phyloP scores from a whole-genome alignment of 92 coral and sea anemone genomes.

The Hydrozoanthus gracilis region DNA sequence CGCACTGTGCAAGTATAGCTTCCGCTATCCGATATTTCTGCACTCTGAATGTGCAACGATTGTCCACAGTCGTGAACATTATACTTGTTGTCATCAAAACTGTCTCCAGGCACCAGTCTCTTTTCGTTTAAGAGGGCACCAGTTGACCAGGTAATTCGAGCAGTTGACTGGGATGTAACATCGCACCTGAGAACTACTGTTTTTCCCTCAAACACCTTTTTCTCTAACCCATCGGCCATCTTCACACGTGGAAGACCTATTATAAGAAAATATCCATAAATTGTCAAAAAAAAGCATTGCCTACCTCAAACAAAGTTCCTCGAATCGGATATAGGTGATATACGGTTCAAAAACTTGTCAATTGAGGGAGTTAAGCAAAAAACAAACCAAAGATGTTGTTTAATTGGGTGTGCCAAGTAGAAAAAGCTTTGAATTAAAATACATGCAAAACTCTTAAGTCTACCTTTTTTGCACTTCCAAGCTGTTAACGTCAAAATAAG shows the following conservation, averaged over 20 bases:
- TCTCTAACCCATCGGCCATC: not conserved
- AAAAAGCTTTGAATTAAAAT: not conserved
- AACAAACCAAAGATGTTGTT: not conserved
- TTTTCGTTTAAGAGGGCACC: not conserved
- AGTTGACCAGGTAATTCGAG: conserved; percentile 3
- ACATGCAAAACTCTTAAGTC: no score
- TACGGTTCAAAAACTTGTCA: not conserved
- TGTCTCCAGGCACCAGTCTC: not conserved
- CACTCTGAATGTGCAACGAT: conserved; percentile 4
- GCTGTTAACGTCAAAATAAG: no score
- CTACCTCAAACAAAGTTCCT: not conserved
- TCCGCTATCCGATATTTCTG: conserved; percentile 22
- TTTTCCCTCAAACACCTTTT: not conserved
- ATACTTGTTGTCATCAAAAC: not conserved
- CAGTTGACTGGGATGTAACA: not conserved
- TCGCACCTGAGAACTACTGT: conserved; percentile 10
- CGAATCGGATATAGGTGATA: not conserved
- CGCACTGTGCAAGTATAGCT: conserved; percentile 9
- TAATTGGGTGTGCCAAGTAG: not conserved
- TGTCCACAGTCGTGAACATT: conserved; percentile 2
- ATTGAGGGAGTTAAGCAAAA: no score
- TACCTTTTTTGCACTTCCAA: no score
- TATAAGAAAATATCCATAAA: not conserved
- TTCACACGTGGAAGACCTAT: conserved; percentile 12
- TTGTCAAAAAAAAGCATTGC: not conserved